Conservation (phyloP, 2,113 vertebrate genomes). For the Lucifuga dentata region DNA sequence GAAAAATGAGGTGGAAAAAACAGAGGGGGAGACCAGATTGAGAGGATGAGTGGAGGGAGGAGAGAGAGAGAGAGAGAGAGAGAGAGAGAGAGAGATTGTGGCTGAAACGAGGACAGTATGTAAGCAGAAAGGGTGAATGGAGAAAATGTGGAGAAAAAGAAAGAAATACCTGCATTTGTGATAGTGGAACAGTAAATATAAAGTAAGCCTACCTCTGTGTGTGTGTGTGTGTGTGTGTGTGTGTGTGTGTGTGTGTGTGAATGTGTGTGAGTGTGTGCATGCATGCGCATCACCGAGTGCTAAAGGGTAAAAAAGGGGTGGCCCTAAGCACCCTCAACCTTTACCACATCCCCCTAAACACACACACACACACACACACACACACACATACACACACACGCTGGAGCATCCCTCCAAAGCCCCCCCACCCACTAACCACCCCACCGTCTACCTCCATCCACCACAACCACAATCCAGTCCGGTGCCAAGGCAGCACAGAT, state of each 20-base stretch:
- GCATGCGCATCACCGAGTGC: background rate
- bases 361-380: constrained; percentile 29
- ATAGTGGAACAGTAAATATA: background rate
- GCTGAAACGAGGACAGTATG: background rate
- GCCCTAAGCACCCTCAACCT: constrained; percentile 37
- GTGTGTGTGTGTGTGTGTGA: background rate
- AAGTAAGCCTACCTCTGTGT: constrained; percentile 4
- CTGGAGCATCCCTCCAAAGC: background rate
- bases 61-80: constrained; percentile 7
- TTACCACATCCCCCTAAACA: constrained; percentile 26
- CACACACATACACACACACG: background rate
- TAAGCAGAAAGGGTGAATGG: background rate
- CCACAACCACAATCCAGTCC: constrained; percentile 63
- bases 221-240: constrained; percentile 10
- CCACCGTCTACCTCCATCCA: constrained; percentile 51
- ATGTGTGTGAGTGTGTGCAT: constrained; percentile 14
- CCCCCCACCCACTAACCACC: constrained; percentile 19
- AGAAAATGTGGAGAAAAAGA: background rate
- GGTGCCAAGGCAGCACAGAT: constrained; percentile 86
- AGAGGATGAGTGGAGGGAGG: constrained; percentile 27
- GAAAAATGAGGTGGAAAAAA: constrained; percentile 62
- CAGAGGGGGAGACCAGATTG: constrained; percentile 40
- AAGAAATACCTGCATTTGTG: too few species aligned
- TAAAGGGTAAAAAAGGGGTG: constrained; percentile 26
- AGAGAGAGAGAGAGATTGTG: constrained; percentile 9